Evolutionary conservation across 2,113 vertebrate species (phyloP), one percentile per base, ranked within the genome.

Genomic region (Sinocyclocheilus maitianheensis): DNA sequence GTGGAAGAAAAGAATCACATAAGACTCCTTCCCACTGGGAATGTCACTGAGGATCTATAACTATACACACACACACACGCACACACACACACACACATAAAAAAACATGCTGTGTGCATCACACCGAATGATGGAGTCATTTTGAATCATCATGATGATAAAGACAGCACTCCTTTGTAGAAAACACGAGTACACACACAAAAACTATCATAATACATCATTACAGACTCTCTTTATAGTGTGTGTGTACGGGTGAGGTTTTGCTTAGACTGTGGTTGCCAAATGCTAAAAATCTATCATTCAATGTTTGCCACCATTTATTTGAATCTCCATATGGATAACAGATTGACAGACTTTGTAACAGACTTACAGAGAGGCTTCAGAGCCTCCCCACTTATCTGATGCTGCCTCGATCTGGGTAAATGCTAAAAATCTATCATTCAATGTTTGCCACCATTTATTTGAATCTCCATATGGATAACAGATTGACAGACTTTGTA

Each of bases 21-120:
- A 84, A 91, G 84, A 90, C 92, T 92, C 91, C 92, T 94, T 90
- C 93, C 94, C 94, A 91, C 79, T 67, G 94, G 94, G 93, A 93
- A 94, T 93, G 94, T 94, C 93, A 94, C 90, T 74, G 84, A 89
- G 51, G 89, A 92, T 92, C 84, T 37, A 74, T 90, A 86, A 48
- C 69, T 20, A 22, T 9, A 74, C 81, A 84, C 71, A 71, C 63
- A 85, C 81, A 80, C 53, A 77, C 82, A 80, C 46, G 3, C 46
- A 11, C 46, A 46, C 9, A 46, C 81, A 84, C 71, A 71, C 63
- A 85, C 81, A 84, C 53, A 81, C 85, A 80, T 2, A 48, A 12
- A 76, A 20, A 72, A 69, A 75, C 65, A 84, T 80, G 77, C 14
- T 48, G 40, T 48, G 76, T 77, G 65, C 40, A n/a, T 40, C 78